Evolutionary conservation across 2,888 invertebrate genomes (phyloP).

Genomic region (Microctonus brassicae): DNA sequence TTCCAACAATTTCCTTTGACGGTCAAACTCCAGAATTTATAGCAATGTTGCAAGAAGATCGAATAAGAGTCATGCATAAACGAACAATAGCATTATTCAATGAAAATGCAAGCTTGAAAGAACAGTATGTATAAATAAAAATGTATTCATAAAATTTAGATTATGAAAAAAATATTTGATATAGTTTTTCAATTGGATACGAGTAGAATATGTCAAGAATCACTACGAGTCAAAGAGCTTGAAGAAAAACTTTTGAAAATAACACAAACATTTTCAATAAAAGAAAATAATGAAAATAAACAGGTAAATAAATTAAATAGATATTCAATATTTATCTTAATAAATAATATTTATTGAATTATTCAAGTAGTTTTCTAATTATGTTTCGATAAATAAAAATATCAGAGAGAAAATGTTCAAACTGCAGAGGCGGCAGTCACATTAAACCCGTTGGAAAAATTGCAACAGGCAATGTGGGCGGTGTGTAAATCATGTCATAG

Average conservation of each 20-base stretch:
- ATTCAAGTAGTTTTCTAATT: too few relatives aligned
- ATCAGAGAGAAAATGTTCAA: neutral
- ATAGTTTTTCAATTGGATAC: too few relatives aligned
- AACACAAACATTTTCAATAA: conserved; percentile 6
- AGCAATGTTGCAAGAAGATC: conserved; percentile 53
- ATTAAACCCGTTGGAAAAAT: conserved; percentile 32
- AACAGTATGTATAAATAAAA: conserved; percentile 51
- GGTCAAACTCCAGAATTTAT: conserved; percentile 4
- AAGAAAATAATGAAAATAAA: neutral
- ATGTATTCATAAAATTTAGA: neutral
- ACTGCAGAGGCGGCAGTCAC: neutral
- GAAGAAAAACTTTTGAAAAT: conserved; percentile 1
- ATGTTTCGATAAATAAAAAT: neutral
- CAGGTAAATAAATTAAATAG: too few relatives aligned
- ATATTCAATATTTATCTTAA: too few relatives aligned
- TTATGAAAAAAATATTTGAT: too few relatives aligned
- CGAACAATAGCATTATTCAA: conserved; percentile 54
- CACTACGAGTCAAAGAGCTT: neutral
- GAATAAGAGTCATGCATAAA: conserved; percentile 53
- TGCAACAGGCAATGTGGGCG: conserved; percentile 47
- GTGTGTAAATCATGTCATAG: conserved; percentile 53
- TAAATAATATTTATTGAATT: too few relatives aligned
- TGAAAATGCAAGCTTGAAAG: conserved; percentile 54
- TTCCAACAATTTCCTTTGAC: neutral
- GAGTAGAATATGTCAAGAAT: conserved; percentile 1